These are phyloP conservation scores for Psix sp. DNA, from an alignment of 1,140 invertebrate species.

Conservation along the genomic window DNA sequence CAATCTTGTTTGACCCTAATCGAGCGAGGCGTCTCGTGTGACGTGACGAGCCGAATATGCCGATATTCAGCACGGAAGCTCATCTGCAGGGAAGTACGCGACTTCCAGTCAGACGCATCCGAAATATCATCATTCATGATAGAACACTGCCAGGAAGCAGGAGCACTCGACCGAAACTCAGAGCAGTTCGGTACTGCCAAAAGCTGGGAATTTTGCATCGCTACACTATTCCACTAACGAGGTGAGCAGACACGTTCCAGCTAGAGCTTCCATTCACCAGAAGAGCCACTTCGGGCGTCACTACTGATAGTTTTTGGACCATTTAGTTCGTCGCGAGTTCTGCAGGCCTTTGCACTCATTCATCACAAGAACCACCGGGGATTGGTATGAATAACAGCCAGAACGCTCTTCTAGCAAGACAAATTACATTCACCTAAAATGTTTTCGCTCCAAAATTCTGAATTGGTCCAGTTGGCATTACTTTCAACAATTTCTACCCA, in stretches of 20 bases:
- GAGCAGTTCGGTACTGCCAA: constrained; percentile 23
- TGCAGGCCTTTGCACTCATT: constrained; percentile 22
- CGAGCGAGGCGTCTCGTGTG: constrained; percentile 15
- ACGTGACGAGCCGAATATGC: neutral
- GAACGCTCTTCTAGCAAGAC: constrained; percentile 10
- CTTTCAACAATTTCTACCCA: constrained; percentile 7
- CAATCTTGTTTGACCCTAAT: constrained; percentile 14
- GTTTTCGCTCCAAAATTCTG: constrained; percentile 27
- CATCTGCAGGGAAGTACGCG: constrained; percentile 13
- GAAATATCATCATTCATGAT: constrained; percentile 30
- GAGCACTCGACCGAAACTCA: constrained; percentile 4
- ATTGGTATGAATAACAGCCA: constrained; percentile 21
- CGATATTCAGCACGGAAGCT: constrained; percentile 7
- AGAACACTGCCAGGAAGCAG: constrained; percentile 26
- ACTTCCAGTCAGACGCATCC: constrained; percentile 10
- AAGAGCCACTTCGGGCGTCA: constrained; percentile 25
- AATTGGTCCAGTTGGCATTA: constrained; percentile 33
- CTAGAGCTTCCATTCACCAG: constrained; percentile 16
- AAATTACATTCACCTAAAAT: constrained; percentile 37
- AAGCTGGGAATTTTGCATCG: constrained; percentile 22
- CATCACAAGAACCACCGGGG: constrained; percentile 20
- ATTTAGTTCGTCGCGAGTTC: constrained; percentile 18
- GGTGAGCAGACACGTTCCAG: constrained; percentile 18
- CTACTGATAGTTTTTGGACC: constrained; percentile 32
- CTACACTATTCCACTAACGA: constrained; percentile 37